Evolutionary conservation across 2,113 vertebrate species (phyloP).

Genomic region (Rhipidura dahli): DNA sequence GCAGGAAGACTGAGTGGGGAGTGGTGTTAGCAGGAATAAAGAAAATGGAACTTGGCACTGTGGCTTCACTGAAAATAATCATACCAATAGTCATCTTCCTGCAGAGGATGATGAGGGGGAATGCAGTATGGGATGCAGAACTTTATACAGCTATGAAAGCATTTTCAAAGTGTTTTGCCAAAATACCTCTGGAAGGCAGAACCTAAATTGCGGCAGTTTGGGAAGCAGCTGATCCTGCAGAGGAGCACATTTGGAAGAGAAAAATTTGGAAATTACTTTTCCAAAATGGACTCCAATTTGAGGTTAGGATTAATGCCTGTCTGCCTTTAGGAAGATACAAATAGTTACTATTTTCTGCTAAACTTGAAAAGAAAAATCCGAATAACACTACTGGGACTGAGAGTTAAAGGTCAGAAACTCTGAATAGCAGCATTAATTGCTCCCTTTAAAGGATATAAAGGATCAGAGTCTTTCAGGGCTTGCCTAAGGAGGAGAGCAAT

Average conservation of each 20-base stretch:
- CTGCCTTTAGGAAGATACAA: slow-evolving; percentile 7
- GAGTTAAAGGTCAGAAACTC: slow-evolving; percentile 59
- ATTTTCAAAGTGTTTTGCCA: neutral
- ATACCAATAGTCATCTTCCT: neutral
- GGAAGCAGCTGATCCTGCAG: neutral
- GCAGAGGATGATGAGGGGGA: neutral
- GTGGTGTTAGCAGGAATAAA: neutral
- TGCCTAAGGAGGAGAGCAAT: neutral
- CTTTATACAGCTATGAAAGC: neutral
- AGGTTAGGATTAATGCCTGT: neutral
- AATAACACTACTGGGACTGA: slow-evolving; percentile 29
- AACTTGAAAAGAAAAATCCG: slow-evolving; percentile 1
- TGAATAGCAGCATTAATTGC: slow-evolving; percentile 49
- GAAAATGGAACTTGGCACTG: neutral
- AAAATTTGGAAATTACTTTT: neutral
- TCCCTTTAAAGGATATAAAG: slow-evolving; percentile 46
- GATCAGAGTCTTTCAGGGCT: slow-evolving; percentile 33
- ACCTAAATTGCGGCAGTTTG: neutral
- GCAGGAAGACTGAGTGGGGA: neutral
- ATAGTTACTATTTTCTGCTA: slow-evolving; percentile 28
- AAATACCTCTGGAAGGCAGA: neutral
- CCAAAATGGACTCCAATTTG: neutral
- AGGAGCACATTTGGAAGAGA: neutral
- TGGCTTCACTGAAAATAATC: neutral
- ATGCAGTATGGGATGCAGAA: neutral